Evolutionary conservation across 53 echinoderm and acorn worm genomes (phyloP).

Genomic region (Zoroaster sp.): DNA sequence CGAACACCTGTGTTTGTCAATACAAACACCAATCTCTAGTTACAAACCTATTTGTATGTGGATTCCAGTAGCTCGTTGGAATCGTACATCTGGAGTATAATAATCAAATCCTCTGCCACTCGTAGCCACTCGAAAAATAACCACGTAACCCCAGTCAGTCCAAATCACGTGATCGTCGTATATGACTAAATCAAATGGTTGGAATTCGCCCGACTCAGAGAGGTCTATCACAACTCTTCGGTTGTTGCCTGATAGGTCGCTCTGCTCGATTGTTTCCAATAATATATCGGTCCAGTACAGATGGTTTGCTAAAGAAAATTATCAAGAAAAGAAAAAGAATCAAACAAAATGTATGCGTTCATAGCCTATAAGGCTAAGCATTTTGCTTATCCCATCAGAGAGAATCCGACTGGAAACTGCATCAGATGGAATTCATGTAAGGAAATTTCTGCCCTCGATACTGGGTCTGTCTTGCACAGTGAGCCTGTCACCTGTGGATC

Average conservation of each 20-base stretch:
- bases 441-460: too few species aligned
- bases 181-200: slow-evolving; percentile 74
- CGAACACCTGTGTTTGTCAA: too few species aligned
- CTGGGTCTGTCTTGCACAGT: too few species aligned
- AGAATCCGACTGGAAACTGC: too few species aligned
- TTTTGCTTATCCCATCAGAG: too few species aligned
- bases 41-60: slow-evolving; percentile 33
- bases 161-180: slow-evolving; percentile 66
- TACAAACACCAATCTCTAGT: too few species aligned
- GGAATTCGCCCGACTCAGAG: background rate
- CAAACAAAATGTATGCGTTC: too few species aligned
- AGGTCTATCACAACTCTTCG: slow-evolving; percentile 54
- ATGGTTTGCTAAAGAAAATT: slow-evolving; percentile 27
- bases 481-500: too few species aligned
- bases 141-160: slow-evolving; percentile 68
- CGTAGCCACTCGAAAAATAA: background rate
- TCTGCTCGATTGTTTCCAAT: slow-evolving; percentile 70
- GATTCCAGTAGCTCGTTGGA: background rate
- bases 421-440: too few species aligned
- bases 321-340: background rate
- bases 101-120: background rate
- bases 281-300: slow-evolving; percentile 89
- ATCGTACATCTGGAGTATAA: background rate
- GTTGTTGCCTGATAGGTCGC: slow-evolving; percentile 34
- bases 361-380: too few species aligned